Evolutionary conservation across 2,113 vertebrate genomes (phyloP).

Genomic region (Ceratotherium simum): DNA sequence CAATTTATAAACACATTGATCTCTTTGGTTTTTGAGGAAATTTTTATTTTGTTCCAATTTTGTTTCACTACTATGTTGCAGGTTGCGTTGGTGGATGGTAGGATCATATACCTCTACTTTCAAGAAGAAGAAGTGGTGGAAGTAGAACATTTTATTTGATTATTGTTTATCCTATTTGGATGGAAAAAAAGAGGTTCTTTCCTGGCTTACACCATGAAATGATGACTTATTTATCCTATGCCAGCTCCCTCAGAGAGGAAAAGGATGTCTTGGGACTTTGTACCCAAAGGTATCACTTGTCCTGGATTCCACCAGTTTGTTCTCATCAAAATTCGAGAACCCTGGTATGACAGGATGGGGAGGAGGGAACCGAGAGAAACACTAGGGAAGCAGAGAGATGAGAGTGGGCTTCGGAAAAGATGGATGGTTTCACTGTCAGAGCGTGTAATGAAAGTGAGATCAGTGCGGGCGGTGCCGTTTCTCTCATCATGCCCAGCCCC

Average conservation of each 20-base stretch:
- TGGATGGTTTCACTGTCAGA: conserved; percentile 78
- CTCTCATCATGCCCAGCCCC: conserved; percentile 72
- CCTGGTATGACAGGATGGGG: conserved; percentile 45
- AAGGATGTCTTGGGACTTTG: background rate
- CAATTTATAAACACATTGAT: background rate
- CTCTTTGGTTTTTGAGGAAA: conserved; percentile 15
- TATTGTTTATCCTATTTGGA: conserved; percentile 53
- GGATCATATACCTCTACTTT: conserved; percentile 2
- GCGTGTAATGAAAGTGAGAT: conserved; percentile 84
- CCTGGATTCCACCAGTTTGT: conserved; percentile 71
- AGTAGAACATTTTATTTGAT: conserved; percentile 35
- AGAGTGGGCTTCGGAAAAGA: conserved; percentile 68
- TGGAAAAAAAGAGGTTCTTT: background rate
- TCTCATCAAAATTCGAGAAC: conserved; percentile 82
- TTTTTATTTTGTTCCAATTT: conserved; percentile 32
- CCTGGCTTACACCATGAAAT: conserved; percentile 14
- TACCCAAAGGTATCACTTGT: conserved; percentile 67
- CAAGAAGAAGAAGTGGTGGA: background rate
- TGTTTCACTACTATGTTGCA: conserved; percentile 56
- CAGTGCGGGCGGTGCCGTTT: conserved; percentile 69
- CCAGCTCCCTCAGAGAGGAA: conserved; percentile 48
- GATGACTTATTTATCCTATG: background rate
- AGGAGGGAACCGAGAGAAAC: background rate
- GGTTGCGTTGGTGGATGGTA: conserved; percentile 7
- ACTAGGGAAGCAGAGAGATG: conserved; percentile 21